Percentiles rank a stretch among this genome's conserved stretches.
Evolutionary conservation across 2,113 vertebrate genomes (phyloP).

Genomic region (Stictonetta naevosa): DNA sequence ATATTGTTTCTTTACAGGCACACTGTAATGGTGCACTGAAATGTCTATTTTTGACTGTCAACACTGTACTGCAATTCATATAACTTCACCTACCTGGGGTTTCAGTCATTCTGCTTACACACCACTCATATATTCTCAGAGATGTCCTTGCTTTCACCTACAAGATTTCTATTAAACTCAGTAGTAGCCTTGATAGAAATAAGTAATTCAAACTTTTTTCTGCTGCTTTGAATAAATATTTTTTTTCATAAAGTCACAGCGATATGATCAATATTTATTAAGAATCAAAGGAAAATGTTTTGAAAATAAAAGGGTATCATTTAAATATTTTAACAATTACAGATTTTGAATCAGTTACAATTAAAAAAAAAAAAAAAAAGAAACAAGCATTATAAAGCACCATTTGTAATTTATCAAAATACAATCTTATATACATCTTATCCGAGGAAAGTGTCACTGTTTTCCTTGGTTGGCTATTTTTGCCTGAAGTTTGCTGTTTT

Average conservation of each 20-base stretch:
- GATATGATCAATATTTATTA: neutral
- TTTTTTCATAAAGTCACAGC: neutral
- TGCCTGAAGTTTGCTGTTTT: neutral
- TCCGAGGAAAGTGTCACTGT: neutral
- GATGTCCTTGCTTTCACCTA: constrained; percentile 24
- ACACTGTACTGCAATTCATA: neutral
- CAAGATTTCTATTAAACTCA: neutral
- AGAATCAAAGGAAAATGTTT: neutral
- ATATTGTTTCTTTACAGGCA: neutral
- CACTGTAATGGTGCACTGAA: neutral
- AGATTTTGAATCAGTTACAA: neutral
- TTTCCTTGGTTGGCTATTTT: neutral
- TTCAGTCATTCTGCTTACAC: neutral
- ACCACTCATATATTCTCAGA: neutral
- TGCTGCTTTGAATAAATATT: neutral
- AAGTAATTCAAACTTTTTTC: neutral
- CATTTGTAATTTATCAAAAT: neutral
- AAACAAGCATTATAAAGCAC: neutral
- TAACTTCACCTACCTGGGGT: neutral
- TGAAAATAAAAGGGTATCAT: neutral
- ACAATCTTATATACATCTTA: neutral
- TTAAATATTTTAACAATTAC: neutral
- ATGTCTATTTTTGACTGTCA: neutral
- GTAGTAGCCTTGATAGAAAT: neutral
- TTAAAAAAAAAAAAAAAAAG: neutral